These are phyloP conservation scores for Gallinago nigripennis DNA, from an alignment of 2,797 vertebrate species.

Conservation along the genomic window DNA sequence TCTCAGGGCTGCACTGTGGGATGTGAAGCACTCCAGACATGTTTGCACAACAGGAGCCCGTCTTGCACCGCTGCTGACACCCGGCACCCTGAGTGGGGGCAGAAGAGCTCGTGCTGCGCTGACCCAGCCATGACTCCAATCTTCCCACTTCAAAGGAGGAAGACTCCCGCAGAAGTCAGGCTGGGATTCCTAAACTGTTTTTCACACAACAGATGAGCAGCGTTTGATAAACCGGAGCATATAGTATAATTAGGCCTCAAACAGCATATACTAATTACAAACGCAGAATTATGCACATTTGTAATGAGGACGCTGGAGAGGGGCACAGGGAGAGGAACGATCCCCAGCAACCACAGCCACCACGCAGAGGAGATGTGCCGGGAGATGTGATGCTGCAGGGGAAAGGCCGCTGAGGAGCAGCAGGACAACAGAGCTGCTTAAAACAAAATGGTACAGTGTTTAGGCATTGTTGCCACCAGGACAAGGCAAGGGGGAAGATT, in stretches of 20 bases:
- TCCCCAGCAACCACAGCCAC: neutral
- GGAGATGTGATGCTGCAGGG: rapidly evolving
- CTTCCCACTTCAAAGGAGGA: constrained; percentile 46
- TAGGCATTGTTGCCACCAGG: neutral
- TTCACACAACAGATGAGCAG: constrained; percentile 55
- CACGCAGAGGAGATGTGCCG: neutral
- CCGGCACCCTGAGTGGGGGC: neutral
- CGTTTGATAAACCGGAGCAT: constrained; percentile 24
- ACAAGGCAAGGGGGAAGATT: neutral
- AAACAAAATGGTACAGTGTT: neutral
- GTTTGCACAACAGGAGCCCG: neutral
- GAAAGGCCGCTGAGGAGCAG: neutral
- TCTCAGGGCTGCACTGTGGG: neutral
- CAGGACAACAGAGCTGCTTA: neutral
- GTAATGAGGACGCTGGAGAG: neutral
- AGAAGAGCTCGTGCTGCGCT: neutral
- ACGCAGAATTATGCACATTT: neutral
- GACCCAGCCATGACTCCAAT: constrained; percentile 14
- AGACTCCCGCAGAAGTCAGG: constrained; percentile 8
- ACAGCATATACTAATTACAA: constrained; percentile 29
- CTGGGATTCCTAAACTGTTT: constrained; percentile 34
- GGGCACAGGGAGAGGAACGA: neutral
- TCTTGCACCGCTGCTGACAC: neutral
- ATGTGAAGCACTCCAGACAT: rapidly evolving
- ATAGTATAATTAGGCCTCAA: constrained; percentile 33